Base-by-base conservation (phyloP, 1,140 invertebrate genomes). In the Himalopsyche phryganea region DNA sequence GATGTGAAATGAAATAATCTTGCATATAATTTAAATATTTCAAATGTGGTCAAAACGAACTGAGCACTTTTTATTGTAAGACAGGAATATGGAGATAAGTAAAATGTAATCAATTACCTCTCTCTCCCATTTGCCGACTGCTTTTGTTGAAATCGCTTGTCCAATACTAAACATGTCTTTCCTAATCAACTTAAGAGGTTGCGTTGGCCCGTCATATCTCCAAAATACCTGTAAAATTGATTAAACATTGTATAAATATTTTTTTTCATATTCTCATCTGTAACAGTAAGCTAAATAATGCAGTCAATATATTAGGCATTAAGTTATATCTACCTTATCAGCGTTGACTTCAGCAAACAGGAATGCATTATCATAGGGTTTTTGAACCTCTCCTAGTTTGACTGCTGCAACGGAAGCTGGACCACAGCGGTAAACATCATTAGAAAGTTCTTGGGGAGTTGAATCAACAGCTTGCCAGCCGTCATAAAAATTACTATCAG, bases 401-500 rank as follows among this genome's bases (percentile, higher is more conserved):
- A 95, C 85, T 0, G 92, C 91, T 6, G 74, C 70, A 1, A 96
- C 83, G 0, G 89, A 88, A 0, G 89, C 82, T 0, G 94, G 94
- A 0, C 94, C 94, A 67, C 90, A 91, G 10, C 88, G 81, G 70
- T 86, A 94, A 66, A 90, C 80, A 36, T 86, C 82, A 50, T 89
- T 87, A 42, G 89, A 92, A 1, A 82, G 70, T 70, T 91, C 94
- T 69, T 98, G 95, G 0, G 94, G 95, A 0, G 94, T 97, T 0
- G 92, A 84, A 73, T 98, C 94, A 49, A 96, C 87, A 0, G 85
- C 92, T 72, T 98, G 94, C 94, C 94, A 98, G 0, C 94, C 94
- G 13, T 85, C 83, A 66, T 89, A 91, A 47, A 81, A 80, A 0
- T 85, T 80, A 28, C 9, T 28, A 0, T 71, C 63, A 0, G 85